A percentile compares a stretch with the other conserved stretches of the same genome.
These are phyloP conservation scores for Drosophila hydei DNA, from an alignment of 1,140 invertebrate genomes.

Conservation along the genomic window DNA sequence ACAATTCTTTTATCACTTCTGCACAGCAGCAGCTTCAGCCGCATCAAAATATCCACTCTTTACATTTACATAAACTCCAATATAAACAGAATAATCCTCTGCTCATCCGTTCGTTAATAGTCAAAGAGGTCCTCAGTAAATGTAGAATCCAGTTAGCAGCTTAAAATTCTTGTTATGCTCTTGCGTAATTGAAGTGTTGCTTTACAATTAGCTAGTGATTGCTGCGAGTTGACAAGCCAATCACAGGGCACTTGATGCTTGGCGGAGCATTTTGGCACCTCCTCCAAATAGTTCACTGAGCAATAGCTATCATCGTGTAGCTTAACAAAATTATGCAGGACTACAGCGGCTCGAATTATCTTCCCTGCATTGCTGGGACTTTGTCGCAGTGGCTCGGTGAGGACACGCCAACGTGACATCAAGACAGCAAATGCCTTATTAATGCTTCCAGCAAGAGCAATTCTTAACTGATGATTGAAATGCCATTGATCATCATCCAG, in stretches of 20 bases:
- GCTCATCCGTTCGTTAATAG: too few species aligned
- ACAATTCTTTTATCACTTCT: too few species aligned
- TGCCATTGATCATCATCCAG: background rate
- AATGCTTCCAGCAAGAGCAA: constrained; percentile 6
- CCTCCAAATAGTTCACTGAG: constrained; percentile 3
- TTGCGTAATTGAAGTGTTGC: constrained; percentile 2
- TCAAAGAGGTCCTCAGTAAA: too few species aligned
- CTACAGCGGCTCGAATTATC: constrained; percentile 14
- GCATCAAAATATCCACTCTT: too few species aligned
- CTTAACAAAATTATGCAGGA: constrained; percentile 27
- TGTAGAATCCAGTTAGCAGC: too few species aligned
- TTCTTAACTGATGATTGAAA: constrained; percentile 13
- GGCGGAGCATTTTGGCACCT: background rate
- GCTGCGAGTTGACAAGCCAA: background rate
- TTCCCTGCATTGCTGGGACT: constrained; percentile 18
- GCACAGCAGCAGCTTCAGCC: too few species aligned
- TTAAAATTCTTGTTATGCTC: too few species aligned
- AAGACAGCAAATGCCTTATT: constrained; percentile 27
- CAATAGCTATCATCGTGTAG: constrained; percentile 27
- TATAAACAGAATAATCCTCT: too few species aligned
- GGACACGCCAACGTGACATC: constrained; percentile 24
- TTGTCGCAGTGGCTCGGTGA: constrained; percentile 3
- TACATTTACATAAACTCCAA: too few species aligned
- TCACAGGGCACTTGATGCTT: background rate
- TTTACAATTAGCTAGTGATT: background rate